Evolutionary conservation across 2,113 vertebrate genomes (phyloP), one percentile per base, ranked within the genome.

Genomic region (Apaloderma vittatum): DNA sequence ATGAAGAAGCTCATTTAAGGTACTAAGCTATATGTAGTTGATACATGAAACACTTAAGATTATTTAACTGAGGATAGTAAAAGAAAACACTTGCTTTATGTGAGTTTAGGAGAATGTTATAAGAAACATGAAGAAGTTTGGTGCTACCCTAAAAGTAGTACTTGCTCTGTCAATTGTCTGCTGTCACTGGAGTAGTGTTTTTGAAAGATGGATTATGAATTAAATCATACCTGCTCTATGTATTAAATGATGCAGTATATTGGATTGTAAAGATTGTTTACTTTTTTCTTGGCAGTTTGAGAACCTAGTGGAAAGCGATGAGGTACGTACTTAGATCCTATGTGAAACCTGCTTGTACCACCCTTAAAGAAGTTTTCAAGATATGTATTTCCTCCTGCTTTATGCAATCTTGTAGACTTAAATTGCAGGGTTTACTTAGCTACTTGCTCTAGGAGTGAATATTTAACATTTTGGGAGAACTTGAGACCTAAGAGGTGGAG

Each of bases 271-370:
- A 68, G 23, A 19, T 37, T 2, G 4, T 71, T 62, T 63, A 29
- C 32, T 74, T 66, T 95, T 95, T n/a, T 96, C 43, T 88, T 90
- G 97, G 87, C 97, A 99, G 98, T 99, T 99, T 98, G 98, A 99
- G 92, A 99, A 99, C 93, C 96, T 99, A 13, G 98, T 99, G 95
- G 98, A 98, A 97, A 98, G 98, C 57, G 98, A 99, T 97, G 98
- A 99, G 94, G 98, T 99, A 96, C 93, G 98, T 97, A 95, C 70
- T 83, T 74, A 49, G 51, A 36, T 84, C 13, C 34, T 40, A 16
- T 6, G 24, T 81, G 63, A 70, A 43, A 71, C 15, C 15, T 71
- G 63, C 37, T 34, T 3, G 0, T 73, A n/a, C 24, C 55, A 8
- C 11, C 70, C 51, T 46, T 88, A 18, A 43, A 71, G 91, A 24